Evolutionary conservation across 1,140 invertebrate genomes (phyloP), one percentile per base, ranked within the genome.

Genomic region (Pemphigus obesinymphae): DNA sequence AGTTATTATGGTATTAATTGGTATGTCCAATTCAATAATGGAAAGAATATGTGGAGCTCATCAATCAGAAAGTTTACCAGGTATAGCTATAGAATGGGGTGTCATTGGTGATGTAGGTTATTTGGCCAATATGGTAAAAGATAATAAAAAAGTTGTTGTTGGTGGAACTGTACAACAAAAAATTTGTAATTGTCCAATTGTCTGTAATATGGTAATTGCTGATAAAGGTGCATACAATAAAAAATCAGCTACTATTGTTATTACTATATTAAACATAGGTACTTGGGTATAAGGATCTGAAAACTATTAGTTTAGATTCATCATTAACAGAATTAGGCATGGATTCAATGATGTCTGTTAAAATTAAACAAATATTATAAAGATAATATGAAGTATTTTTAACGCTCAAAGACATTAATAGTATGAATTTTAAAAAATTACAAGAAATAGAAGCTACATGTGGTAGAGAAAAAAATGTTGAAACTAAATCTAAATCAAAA

Each of bases 1-100:
- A 91, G 93, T 0, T 97, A 96, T 87, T 97, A 97, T 86, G 96
- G 92, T n/a, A n/a, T n/a, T n/a, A n/a, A n/a, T n/a, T n/a, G n/a
- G n/a, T 50, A 90, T 92, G 88, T 89, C 91, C 10, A 93, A 93
- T 86, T 92, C 91, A 0, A 87, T 92, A 15, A 93, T 93, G 92
- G 92, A 93, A 86, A 89, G 91, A 82, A 90, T 93, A 73, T 92
- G 92, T 84, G 92, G 93, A 84, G 84, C 87, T 83, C 87, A 92
- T 40, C 86, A 87, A 83, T 86, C 86, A 26, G 87, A 89, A 6
- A 90, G 91, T 4, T 87, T 91, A 2, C 91, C 92, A 8, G 92
- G 88, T 1, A 85, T 92, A 45, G 92, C 92, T 4, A 89, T 93
- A 5, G 91, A 93, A 85, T 93, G 92, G 92, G 92, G 92, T 53